Evolutionary conservation across 2,888 invertebrate species (phyloP).

Genomic region (Calliopum simillimum): DNA sequence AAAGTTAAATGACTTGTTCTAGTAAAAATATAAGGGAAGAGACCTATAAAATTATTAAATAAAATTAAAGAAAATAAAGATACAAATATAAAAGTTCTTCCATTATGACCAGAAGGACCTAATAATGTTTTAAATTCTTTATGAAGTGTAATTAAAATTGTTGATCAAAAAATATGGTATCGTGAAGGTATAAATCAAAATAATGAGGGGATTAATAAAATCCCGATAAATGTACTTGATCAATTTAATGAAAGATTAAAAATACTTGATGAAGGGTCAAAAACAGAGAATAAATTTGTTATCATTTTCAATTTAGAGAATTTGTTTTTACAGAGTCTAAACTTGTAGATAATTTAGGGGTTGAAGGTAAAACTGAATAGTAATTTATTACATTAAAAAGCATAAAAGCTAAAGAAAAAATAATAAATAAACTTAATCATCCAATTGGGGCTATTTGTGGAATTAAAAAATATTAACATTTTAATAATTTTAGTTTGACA

Average conservation of each 20-base stretch:
- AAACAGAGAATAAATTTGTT: conserved; percentile 76
- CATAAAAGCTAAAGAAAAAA: conserved; percentile 67
- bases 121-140: conserved; percentile 61
- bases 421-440: conserved; percentile 67
- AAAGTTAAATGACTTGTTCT: conserved; percentile 68
- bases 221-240: conserved; percentile 68
- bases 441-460: conserved; percentile 77
- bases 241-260: conserved; percentile 72
- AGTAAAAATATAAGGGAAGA: conserved; percentile 54
- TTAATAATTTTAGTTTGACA: conserved; percentile 77
- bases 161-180: conserved; percentile 68
- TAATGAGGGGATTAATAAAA: conserved; percentile 67
- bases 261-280: conserved; percentile 73
- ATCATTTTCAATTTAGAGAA: conserved; percentile 73
- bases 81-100: conserved; percentile 37
- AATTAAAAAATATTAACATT: conserved; percentile 73
- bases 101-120: conserved; percentile 33
- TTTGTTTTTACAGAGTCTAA: conserved; percentile 47
- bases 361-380: conserved; percentile 66
- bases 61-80: conserved; percentile 63
- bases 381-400: conserved; percentile 71
- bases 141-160: conserved; percentile 39
- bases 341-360: conserved; percentile 58
- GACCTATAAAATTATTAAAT: conserved; percentile 77
- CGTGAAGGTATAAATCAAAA: conserved; percentile 72